Percentiles rank a stretch among this genome's conserved stretches.
Evolutionary conservation across 2,113 vertebrate genomes (phyloP).

Genomic region (Leiothrix lutea): DNA sequence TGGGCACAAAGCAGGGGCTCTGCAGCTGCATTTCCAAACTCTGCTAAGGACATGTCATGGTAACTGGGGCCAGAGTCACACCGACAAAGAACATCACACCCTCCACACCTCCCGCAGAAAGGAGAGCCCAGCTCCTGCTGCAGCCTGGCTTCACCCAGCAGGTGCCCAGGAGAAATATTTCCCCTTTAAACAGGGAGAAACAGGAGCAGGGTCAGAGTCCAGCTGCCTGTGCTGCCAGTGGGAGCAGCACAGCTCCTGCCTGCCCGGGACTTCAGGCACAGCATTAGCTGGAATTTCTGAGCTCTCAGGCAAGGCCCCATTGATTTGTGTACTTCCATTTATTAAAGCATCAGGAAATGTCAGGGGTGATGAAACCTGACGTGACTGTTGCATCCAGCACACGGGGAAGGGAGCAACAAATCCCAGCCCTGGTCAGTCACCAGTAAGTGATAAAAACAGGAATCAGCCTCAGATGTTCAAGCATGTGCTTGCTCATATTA

Average conservation of each 20-base stretch:
- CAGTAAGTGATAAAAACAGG: fast-evolving
- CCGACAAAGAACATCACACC: neutral
- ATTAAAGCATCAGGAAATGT: neutral
- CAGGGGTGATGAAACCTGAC: neutral
- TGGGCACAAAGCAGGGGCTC: neutral
- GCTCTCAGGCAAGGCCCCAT: neutral
- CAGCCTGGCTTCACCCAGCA: neutral
- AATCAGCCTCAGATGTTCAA: neutral
- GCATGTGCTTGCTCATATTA: neutral
- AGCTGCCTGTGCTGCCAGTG: neutral
- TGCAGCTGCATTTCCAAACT: neutral
- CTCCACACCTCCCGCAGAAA: neutral
- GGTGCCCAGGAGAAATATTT: neutral
- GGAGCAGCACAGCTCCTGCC: neutral
- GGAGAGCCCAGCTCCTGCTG: neutral
- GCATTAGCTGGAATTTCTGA: neutral
- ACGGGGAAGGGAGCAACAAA: neutral
- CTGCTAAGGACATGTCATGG: fast-evolving
- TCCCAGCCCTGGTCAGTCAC: fast-evolving
- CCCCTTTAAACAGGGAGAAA: neutral
- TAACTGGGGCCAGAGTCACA: neutral
- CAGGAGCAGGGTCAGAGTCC: neutral
- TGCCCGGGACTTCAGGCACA: fast-evolving
- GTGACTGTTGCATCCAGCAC: neutral
- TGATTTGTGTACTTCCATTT: neutral